Base-by-base conservation (phyloP, 2,797 vertebrate genomes). In the Mormyrus hasselquistii region DNA sequence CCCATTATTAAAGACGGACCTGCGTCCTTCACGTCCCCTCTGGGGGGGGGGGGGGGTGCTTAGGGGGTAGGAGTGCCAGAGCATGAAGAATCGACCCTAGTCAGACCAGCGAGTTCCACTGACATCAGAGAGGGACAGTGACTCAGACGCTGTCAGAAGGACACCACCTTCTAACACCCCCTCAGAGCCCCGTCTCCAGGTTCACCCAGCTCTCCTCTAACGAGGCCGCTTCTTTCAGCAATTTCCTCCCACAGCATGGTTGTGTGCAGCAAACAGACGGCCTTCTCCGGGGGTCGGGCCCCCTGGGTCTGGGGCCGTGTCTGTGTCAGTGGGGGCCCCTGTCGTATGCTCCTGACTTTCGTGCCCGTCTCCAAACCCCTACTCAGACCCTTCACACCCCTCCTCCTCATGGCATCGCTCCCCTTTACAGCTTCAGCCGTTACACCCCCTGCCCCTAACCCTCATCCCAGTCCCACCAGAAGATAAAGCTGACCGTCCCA, bases 211-310 rank as follows among this genome's bases (percentile, higher is more conserved):
- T 25, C 16, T 25, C n/a, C 53, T 29, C 29, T 16, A 41, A 83
- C 38, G 22, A 85, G 47, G 38, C 8, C 2, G 8, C 25, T 86
- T 19, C 84, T 82, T 88, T 49, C 62, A 88, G 79, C 59, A 41
- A 65, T 88, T 76, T 44, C n/a, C 87, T 86, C 88, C 50, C 89
- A 87, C 83, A 57, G 89, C 86, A 86, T 88, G 57, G 87, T 87
- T 88, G 86, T 88, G 73, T 9, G 88, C 76, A 84, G 57, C 47
- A 79, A 76, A 3, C 62, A 34, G 62, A 12, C 62, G 22, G 22
- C 25, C 62, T 69, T 73, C 29, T 73, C n/a, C 7, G 57, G 57
- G 57, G 57, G 57, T 2, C 2, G 19, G 1, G n/a, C 0, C 3
- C 55, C 55, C 55, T 2, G 6, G 19, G 55, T 2, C 19, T 8